These are phyloP conservation scores for Nyctereutes procyonoides DNA, from an alignment of 2,113 vertebrate species.

Conservation along the genomic window DNA sequence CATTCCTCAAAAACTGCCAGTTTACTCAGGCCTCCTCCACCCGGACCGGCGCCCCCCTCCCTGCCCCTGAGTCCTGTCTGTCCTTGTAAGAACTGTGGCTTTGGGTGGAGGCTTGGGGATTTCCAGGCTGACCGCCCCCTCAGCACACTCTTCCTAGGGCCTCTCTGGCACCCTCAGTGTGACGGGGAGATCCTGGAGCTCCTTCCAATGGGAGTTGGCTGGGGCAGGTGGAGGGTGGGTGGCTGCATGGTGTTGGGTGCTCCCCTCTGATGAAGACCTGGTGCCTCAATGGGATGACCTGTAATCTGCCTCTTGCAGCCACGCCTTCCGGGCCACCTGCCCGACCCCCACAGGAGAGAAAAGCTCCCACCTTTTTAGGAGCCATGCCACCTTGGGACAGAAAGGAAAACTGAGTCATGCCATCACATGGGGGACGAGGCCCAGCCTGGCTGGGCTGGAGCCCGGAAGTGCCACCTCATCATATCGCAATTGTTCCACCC, in stretches of 20 bases:
- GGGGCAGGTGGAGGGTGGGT: neutral
- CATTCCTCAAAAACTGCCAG: neutral
- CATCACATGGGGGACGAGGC: constrained; percentile 88
- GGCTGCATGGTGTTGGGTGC: too few species aligned
- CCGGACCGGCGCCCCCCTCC: too few species aligned
- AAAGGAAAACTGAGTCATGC: constrained; percentile 86
- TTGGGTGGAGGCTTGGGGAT: neutral
- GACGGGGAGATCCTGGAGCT: neutral
- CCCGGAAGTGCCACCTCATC: constrained; percentile 59
- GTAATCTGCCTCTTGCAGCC: constrained; percentile 80
- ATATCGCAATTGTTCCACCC: constrained; percentile 58
- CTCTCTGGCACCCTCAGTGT: accelerated
- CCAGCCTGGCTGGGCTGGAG: neutral
- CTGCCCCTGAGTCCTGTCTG: neutral
- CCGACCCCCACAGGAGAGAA: constrained; percentile 87
- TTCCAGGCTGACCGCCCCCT: too few species aligned
- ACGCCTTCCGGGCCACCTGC: constrained; percentile 86
- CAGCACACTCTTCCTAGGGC: neutral
- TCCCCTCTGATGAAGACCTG: accelerated
- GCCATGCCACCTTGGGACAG: constrained; percentile 85
- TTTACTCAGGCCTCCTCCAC: neutral
- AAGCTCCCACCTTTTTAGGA: constrained; percentile 86
- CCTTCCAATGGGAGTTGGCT: neutral
- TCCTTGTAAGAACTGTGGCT: neutral
- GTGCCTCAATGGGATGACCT: accelerated